Conservation (phyloP, 2,888 invertebrate species). For the Eristalis arbustorum region DNA sequence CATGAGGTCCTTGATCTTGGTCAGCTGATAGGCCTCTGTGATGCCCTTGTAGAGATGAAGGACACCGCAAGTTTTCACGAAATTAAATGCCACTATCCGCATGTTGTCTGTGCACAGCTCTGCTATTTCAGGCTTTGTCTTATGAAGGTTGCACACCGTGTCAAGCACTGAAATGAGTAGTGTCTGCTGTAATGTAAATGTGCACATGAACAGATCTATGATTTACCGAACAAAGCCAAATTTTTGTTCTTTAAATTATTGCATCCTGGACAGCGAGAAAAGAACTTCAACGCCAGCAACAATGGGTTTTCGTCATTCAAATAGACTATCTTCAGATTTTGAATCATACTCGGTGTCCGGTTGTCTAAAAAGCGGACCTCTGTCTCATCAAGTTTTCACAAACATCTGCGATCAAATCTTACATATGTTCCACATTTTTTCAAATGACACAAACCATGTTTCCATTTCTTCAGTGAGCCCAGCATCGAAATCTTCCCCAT, state of each 20-base stretch:
- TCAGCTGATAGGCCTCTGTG: conserved; percentile 84
- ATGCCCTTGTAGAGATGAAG: conserved; percentile 84
- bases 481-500: conserved; percentile 77
- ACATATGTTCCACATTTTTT: conserved; percentile 77
- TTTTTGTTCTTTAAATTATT: conserved; percentile 79
- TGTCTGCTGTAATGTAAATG: too few relatives aligned
- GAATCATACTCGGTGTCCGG: conserved; percentile 74
- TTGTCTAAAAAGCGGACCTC: conserved; percentile 72
- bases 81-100: conserved; percentile 87
- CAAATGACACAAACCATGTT: conserved; percentile 75
- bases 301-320: conserved; percentile 75
- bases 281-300: conserved; percentile 77
- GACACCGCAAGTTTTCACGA: conserved; percentile 86
- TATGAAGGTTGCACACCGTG: conserved; percentile 82
- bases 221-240: conserved; percentile 74
- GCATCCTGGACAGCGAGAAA: conserved; percentile 78
- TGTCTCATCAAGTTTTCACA: background rate
- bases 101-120: conserved; percentile 81
- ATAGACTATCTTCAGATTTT: conserved; percentile 74
- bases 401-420: conserved; percentile 5
- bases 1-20: conserved; percentile 83
- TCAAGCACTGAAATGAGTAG: conserved; percentile 81
- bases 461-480: conserved; percentile 74
- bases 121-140: conserved; percentile 79
- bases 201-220: too few relatives aligned